phyloP scores from a whole-genome alignment of 2,888 invertebrate species.

The Hypsopygia costalis region DNA sequence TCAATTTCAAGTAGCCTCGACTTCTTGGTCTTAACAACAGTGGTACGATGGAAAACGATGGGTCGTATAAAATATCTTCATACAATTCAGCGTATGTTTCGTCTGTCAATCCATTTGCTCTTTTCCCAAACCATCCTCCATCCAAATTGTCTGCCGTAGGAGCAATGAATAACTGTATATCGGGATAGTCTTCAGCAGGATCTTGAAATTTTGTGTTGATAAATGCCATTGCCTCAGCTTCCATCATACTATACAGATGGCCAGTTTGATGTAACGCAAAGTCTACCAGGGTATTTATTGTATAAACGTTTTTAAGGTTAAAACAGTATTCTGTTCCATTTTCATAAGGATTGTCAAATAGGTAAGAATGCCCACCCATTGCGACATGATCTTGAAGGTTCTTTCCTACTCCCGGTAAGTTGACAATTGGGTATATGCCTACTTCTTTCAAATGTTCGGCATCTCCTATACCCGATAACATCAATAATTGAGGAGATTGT shows the following conservation, averaged over 20 bases:
- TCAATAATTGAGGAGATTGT: slow-evolving; percentile 91
- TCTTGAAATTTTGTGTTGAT: slow-evolving; percentile 87
- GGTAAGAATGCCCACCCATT: slow-evolving; percentile 87
- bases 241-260: slow-evolving; percentile 87
- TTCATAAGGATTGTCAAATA: slow-evolving; percentile 83
- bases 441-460: slow-evolving; percentile 80
- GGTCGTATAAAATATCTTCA: slow-evolving; percentile 85
- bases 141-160: slow-evolving; percentile 89
- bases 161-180: slow-evolving; percentile 88
- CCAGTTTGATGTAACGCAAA: slow-evolving; percentile 83
- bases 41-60: slow-evolving; percentile 85
- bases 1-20: slow-evolving; percentile 84
- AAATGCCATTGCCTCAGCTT: slow-evolving; percentile 90
- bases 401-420: slow-evolving; percentile 87
- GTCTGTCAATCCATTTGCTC: slow-evolving; percentile 84
- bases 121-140: slow-evolving; percentile 87
- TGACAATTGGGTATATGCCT: slow-evolving; percentile 80
- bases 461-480: slow-evolving; percentile 92
- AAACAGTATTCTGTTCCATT: slow-evolving; percentile 83
- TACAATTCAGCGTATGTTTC: slow-evolving; percentile 84
- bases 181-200: slow-evolving; percentile 85
- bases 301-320: slow-evolving; percentile 83
- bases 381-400: slow-evolving; percentile 93
- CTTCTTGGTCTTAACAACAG: slow-evolving; percentile 87
- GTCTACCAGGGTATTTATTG: slow-evolving; percentile 80